Evolutionary conservation across 2,888 invertebrate species (phyloP).

Genomic region (Cenopis cana): DNA sequence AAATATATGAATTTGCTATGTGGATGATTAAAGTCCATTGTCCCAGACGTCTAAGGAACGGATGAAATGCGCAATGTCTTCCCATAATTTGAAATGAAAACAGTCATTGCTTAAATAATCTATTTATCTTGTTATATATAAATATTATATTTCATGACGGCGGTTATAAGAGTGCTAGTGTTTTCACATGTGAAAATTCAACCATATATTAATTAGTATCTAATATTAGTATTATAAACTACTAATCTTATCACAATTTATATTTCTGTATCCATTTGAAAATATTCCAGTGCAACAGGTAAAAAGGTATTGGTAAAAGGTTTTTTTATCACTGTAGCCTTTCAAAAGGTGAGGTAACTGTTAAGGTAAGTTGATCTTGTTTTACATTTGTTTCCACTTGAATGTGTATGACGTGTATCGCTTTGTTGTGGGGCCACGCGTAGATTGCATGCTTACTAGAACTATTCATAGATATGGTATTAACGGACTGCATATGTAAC

Average conservation of each 20-base stretch:
- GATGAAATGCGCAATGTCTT: constrained; percentile 86
- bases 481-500: constrained; percentile 34
- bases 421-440: constrained; percentile 66
- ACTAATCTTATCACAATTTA: constrained; percentile 77
- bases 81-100: constrained; percentile 83
- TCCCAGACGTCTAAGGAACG: constrained; percentile 80
- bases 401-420: constrained; percentile 62
- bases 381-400: constrained; percentile 53
- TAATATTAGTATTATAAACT: constrained; percentile 81
- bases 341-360: constrained; percentile 73
- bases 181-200: constrained; percentile 85
- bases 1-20: constrained; percentile 21
- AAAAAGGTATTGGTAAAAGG: constrained; percentile 74
- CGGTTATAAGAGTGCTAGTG: constrained; percentile 84
- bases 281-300: constrained; percentile 79
- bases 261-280: constrained; percentile 70
- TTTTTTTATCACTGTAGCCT: constrained; percentile 74
- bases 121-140: constrained; percentile 78
- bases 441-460: constrained; percentile 67
- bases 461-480: constrained; percentile 37
- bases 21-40: constrained; percentile 67
- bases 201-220: constrained; percentile 77
- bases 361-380: constrained; percentile 67
- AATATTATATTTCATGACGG: constrained; percentile 79
- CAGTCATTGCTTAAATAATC: constrained; percentile 82